Evolutionary conservation across 2,797 vertebrate genomes (phyloP).

Genomic region (Galaxias olidus): DNA sequence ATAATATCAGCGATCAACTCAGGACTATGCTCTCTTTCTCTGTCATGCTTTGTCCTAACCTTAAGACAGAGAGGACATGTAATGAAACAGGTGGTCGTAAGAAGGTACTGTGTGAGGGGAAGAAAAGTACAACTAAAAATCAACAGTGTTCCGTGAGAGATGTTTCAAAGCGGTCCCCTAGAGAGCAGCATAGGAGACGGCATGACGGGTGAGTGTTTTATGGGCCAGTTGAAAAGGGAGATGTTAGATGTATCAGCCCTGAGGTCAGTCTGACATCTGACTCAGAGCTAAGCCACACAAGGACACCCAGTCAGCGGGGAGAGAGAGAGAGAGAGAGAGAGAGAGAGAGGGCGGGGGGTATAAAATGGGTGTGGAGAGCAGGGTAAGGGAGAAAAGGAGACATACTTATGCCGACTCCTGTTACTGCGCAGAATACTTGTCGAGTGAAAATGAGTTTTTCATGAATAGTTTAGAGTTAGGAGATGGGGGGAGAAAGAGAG

Average conservation of each 20-base stretch:
- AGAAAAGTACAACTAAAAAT: conserved; percentile 59
- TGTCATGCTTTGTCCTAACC: too few relatives aligned
- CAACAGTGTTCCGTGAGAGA: conserved; percentile 58
- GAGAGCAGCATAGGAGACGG: conserved; percentile 63
- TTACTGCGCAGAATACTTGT: too few relatives aligned
- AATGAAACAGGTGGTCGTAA: conserved; percentile 38
- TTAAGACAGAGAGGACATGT: conserved; percentile 29
- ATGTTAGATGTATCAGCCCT: conserved; percentile 45
- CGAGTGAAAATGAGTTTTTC: too few relatives aligned
- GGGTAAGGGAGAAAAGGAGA: conserved; percentile 11
- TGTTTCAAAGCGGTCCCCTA: conserved; percentile 42
- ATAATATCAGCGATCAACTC: too few relatives aligned
- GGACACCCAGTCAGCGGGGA: conserved; percentile 1
- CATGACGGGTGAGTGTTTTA: conserved; percentile 64
- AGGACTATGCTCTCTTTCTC: too few relatives aligned
- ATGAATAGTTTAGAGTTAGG: too few relatives aligned
- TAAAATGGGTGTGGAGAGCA: conserved; percentile 12
- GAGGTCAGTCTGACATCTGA: conserved; percentile 55
- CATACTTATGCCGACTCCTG: too few relatives aligned
- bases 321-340: conserved; percentile 5
- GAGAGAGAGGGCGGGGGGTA: conserved; percentile 3
- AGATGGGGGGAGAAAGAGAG: conserved; percentile 27
- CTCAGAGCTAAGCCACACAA: conserved; percentile 37
- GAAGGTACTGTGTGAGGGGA: conserved; percentile 40
- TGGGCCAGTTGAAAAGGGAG: conserved; percentile 47